A percentile compares a stretch with the other conserved stretches of the same genome.
Conservation (phyloP, 2,888 invertebrate genomes). For the Schizotus pectinicornis region DNA sequence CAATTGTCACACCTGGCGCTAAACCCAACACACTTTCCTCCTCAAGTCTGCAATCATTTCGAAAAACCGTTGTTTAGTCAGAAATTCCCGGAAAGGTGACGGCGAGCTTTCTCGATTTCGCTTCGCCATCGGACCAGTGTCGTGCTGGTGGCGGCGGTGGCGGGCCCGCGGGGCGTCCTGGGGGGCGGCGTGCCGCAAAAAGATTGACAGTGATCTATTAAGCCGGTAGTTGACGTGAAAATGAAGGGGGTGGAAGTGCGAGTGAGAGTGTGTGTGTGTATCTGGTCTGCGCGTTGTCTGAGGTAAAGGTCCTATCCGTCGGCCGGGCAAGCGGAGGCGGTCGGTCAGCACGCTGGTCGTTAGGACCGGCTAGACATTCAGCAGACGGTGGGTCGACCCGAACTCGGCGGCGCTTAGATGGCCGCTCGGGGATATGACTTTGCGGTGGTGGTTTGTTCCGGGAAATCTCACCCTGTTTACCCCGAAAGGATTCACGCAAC, state of each 20-base stretch:
- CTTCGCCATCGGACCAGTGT: too few relatives aligned
- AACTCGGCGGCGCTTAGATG: slow-evolving; percentile 34
- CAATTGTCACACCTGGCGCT: too few relatives aligned
- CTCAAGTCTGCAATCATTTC: too few relatives aligned
- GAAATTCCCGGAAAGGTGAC: too few relatives aligned
- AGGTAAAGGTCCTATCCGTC: slow-evolving; percentile 49
- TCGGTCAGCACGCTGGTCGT: slow-evolving; percentile 40
- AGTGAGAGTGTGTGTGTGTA: slow-evolving; percentile 17
- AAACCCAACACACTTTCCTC: too few relatives aligned
- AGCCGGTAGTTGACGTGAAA: slow-evolving; percentile 26
- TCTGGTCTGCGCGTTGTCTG: slow-evolving; percentile 46
- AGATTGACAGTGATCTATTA: slow-evolving; percentile 29
- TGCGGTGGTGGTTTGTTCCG: slow-evolving; percentile 45
- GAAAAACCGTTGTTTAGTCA: too few relatives aligned
- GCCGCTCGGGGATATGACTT: slow-evolving; percentile 52
- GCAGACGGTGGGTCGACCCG: slow-evolving; percentile 44
- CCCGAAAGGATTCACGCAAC: slow-evolving; percentile 51
- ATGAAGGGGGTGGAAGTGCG: slow-evolving; percentile 28
- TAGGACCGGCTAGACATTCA: slow-evolving; percentile 52
- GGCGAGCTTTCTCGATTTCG: too few relatives aligned
- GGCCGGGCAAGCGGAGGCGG: slow-evolving; percentile 34
- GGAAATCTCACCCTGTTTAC: slow-evolving; percentile 49
- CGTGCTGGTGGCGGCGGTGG: too few relatives aligned
- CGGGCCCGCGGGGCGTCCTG: too few relatives aligned
- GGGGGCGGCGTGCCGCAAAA: slow-evolving; percentile 11